Conservation (phyloP, 2,888 invertebrate genomes). For the Ypsolopha scabrella region DNA sequence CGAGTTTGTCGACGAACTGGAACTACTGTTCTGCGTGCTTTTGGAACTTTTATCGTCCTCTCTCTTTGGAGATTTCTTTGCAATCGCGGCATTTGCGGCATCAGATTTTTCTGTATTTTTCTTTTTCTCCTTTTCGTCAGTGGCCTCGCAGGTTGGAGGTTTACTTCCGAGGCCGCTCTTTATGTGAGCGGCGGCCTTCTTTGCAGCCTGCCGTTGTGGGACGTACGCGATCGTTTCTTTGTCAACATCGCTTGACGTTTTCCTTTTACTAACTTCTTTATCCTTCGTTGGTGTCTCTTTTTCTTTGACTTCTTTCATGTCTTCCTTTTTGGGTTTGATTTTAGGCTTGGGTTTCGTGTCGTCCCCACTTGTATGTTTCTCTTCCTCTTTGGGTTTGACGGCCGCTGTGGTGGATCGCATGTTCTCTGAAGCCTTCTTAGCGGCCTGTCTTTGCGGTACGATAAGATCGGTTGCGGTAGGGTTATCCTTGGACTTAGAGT, state of each 20-base stretch:
- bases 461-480: conserved; percentile 87
- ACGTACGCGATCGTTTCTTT: conserved; percentile 84
- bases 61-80: conserved; percentile 53
- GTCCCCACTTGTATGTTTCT: conserved; percentile 37
- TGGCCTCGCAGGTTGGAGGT: conserved; percentile 46
- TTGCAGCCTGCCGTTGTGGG: conserved; percentile 90
- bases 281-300: conserved; percentile 38
- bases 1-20: conserved; percentile 65
- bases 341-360: conserved; percentile 47
- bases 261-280: conserved; percentile 61
- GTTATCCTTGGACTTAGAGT: conserved; percentile 63
- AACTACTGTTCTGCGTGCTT: conserved; percentile 42
- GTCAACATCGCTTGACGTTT: conserved; percentile 68
- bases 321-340: conserved; percentile 52
- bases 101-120: conserved; percentile 38
- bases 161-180: conserved; percentile 80
- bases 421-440: conserved; percentile 91
- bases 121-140: conserved; percentile 44
- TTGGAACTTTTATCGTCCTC: conserved; percentile 48
- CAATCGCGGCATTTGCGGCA: not conserved
- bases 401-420: conserved; percentile 76
- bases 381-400: conserved; percentile 42
- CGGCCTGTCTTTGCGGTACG: conserved; percentile 91
- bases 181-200: conserved; percentile 91
- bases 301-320: conserved; percentile 22